A percentile compares a stretch with the other conserved stretches of the same genome.
Conservation (phyloP, 2,797 vertebrate species). For the Echeneis naucrates region DNA sequence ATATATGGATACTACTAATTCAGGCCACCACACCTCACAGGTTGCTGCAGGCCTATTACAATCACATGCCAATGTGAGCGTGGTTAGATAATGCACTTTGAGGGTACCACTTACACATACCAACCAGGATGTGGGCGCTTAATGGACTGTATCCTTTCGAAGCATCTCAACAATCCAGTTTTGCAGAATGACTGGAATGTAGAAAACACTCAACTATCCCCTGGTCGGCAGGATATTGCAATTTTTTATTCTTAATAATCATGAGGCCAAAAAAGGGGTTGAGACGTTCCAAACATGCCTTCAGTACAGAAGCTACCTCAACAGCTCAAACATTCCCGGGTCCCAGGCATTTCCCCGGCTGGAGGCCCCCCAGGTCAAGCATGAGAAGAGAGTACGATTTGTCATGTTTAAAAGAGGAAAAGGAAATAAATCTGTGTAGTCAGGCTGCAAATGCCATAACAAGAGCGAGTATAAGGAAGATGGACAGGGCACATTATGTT, state of each 20-base stretch:
- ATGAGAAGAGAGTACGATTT: slow-evolving; percentile 34
- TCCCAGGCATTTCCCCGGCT: slow-evolving; percentile 26
- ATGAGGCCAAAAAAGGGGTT: slow-evolving; percentile 43
- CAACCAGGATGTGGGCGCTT: background rate
- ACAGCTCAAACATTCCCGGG: slow-evolving; percentile 51
- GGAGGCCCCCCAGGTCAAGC: slow-evolving; percentile 34
- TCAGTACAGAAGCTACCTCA: slow-evolving; percentile 38
- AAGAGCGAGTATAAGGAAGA: slow-evolving; percentile 1
- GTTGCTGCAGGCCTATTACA: background rate
- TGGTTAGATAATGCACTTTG: background rate
- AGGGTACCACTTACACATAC: background rate
- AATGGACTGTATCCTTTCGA: background rate
- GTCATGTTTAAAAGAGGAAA: slow-evolving; percentile 51
- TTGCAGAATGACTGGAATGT: slow-evolving; percentile 22
- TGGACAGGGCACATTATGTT: background rate
- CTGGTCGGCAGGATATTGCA: slow-evolving; percentile 18
- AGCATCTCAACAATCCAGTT: background rate
- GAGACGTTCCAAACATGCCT: slow-evolving; percentile 40
- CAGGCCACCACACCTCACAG: slow-evolving; percentile 14
- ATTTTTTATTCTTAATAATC: slow-evolving; percentile 34
- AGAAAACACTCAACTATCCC: slow-evolving; percentile 15
- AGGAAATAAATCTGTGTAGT: slow-evolving; percentile 52
- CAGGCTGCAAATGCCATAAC: slow-evolving; percentile 28
- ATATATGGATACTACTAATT: slow-evolving; percentile 46
- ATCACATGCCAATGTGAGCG: background rate